These are phyloP conservation scores for Magallana gigas DNA, from an alignment of 1,140 invertebrate genomes.

Conservation along the genomic window DNA sequence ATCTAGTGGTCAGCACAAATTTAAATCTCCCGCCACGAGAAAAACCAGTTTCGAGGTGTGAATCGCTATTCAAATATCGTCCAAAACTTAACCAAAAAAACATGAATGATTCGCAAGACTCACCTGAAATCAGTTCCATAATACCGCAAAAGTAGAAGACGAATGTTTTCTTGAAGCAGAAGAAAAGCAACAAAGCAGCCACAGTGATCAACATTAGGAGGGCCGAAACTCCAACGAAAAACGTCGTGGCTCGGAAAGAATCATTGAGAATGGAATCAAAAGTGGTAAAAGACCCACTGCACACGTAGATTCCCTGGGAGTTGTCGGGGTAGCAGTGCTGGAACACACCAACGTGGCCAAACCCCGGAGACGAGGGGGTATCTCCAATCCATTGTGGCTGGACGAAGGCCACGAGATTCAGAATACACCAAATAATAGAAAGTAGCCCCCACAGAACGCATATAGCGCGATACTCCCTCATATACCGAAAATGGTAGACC, in stretches of 20 bases:
- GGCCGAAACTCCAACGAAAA: conserved; percentile 93
- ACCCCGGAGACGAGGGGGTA: conserved; percentile 87
- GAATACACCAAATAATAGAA: conserved; percentile 96
- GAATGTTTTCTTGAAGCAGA: conserved; percentile 96
- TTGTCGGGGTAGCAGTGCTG: conserved; percentile 84
- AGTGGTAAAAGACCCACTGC: conserved; percentile 63
- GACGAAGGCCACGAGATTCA: conserved; percentile 95
- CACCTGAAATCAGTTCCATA: conserved; percentile 72
- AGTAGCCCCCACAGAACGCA: conserved; percentile 98
- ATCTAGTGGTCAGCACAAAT: neutral
- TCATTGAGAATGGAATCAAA: conserved; percentile 64
- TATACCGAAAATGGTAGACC: conserved; percentile 70
- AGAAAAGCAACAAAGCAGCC: conserved; percentile 90
- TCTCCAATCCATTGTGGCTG: conserved; percentile 97
- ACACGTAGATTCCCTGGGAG: conserved; percentile 58
- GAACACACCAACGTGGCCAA: conserved; percentile 94
- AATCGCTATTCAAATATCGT: neutral
- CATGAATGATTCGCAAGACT: conserved; percentile 21
- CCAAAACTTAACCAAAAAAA: neutral
- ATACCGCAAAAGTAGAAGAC: conserved; percentile 94
- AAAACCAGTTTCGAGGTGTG: conserved; percentile 18
- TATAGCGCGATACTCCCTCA: conserved; percentile 86
- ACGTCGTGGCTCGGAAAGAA: conserved; percentile 83
- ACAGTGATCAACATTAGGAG: conserved; percentile 91
- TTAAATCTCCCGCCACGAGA: conserved; percentile 8